phyloP scores from a whole-genome alignment of 2,888 invertebrate species.

The Chorisops tibialis region DNA sequence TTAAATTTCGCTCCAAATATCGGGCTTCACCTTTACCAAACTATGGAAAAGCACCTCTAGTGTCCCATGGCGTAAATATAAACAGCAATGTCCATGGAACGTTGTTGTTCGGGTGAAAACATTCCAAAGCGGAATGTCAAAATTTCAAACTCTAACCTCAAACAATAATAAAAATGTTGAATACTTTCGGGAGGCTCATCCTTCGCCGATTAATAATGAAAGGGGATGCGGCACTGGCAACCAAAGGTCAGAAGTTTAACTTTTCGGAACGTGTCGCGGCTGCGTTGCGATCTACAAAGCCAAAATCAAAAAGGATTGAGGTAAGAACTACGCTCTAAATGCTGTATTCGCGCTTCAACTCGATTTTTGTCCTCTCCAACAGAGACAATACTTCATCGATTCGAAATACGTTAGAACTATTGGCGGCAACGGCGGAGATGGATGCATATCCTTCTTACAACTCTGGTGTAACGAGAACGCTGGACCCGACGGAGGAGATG shows the following conservation, averaged over 20 bases:
- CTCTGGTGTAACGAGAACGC: constrained; percentile 81
- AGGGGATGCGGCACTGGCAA: not conserved
- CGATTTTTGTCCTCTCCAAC: constrained; percentile 29
- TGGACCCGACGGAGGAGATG: constrained; percentile 96
- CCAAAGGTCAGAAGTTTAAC: not conserved
- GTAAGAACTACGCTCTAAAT: constrained; percentile 40
- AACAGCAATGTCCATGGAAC: too few relatives aligned
- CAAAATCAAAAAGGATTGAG: constrained; percentile 51
- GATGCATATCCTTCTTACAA: constrained; percentile 81
- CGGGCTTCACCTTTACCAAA: too few relatives aligned
- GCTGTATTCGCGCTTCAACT: not conserved
- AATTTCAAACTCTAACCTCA: not conserved
- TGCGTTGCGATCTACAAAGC: constrained; percentile 53
- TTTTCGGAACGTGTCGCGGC: constrained; percentile 41
- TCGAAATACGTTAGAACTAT: constrained; percentile 61
- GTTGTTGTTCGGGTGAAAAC: too few relatives aligned
- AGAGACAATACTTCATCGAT: constrained; percentile 70
- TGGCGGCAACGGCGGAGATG: constrained; percentile 93
- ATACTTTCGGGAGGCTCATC: not conserved
- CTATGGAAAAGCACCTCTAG: too few relatives aligned
- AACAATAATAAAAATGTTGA: not conserved
- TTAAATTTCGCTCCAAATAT: too few relatives aligned
- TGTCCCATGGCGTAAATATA: too few relatives aligned
- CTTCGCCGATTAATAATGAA: not conserved
- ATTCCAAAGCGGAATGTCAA: too few relatives aligned